phyloP scores from a whole-genome alignment of 2,888 invertebrate genomes.

The Drosophila leonis region DNA sequence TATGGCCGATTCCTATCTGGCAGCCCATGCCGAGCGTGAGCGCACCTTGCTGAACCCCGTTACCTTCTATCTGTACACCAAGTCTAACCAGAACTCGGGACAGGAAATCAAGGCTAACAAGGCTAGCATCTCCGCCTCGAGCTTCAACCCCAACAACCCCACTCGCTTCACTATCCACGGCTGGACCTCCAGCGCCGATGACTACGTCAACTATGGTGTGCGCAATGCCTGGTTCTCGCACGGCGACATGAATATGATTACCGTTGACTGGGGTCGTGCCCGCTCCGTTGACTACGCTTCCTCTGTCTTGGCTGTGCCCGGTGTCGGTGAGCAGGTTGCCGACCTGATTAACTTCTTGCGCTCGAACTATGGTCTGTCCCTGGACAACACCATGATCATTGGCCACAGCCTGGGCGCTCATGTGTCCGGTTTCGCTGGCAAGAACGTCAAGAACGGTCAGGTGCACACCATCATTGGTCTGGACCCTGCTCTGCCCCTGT shows the following conservation, averaged over 20 bases:
- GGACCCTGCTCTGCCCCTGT: slow-evolving; percentile 83
- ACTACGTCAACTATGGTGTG: slow-evolving; percentile 71
- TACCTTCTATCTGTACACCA: slow-evolving; percentile 78
- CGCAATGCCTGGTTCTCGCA: slow-evolving; percentile 86
- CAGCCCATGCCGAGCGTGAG: slow-evolving; percentile 26
- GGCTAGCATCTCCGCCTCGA: slow-evolving; percentile 50
- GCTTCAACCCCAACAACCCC: slow-evolving; percentile 69
- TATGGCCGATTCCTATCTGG: slow-evolving; percentile 67
- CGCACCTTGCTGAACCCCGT: slow-evolving; percentile 64
- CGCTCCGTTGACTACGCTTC: slow-evolving; percentile 86
- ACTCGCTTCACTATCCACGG: slow-evolving; percentile 85
- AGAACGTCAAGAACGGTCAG: slow-evolving; percentile 86
- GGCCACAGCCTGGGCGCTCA: slow-evolving; percentile 88
- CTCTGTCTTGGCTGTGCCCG: slow-evolving; percentile 85
- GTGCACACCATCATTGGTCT: slow-evolving; percentile 87
- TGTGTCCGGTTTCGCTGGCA: slow-evolving; percentile 88
- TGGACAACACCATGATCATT: slow-evolving; percentile 86
- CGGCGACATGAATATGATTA: slow-evolving; percentile 87
- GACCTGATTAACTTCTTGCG: slow-evolving; percentile 84
- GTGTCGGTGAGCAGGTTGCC: slow-evolving; percentile 78
- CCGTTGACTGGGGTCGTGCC: slow-evolving; percentile 88
- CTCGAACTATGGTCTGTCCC: slow-evolving; percentile 85
- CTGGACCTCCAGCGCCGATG: slow-evolving; percentile 86
- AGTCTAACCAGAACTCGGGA: slow-evolving; percentile 55
- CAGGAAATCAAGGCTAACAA: slow-evolving; percentile 62